Conservation (phyloP, 1,140 invertebrate species). For the Nautilus pompilius region DNA sequence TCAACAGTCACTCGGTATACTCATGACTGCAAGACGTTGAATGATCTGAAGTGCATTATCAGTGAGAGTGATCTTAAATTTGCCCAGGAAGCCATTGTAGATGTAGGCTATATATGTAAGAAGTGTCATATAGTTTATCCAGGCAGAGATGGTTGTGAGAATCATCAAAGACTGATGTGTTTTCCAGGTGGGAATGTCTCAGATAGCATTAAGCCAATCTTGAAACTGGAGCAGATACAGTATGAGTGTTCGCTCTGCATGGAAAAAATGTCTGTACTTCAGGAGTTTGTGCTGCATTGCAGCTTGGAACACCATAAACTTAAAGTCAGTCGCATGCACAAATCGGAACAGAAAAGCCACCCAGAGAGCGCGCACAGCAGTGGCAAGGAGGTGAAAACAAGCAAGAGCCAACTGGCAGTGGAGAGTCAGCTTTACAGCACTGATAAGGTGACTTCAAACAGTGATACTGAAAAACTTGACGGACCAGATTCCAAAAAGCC, state of each 20-base stretch:
- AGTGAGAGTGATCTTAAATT: constrained; percentile 40
- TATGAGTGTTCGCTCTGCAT: constrained; percentile 70
- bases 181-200: constrained; percentile 61
- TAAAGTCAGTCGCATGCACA: constrained; percentile 15
- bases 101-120: constrained; percentile 81
- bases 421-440: neutral
- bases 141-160: constrained; percentile 68
- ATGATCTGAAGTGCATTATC: constrained; percentile 47
- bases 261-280: constrained; percentile 57
- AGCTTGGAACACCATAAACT: constrained; percentile 58
- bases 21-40: constrained; percentile 55
- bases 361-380: neutral
- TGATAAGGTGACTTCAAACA: neutral
- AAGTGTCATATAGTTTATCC: constrained; percentile 80
- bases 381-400: neutral
- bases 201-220: constrained; percentile 41
- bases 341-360: constrained; percentile 2
- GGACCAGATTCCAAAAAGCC: neutral
- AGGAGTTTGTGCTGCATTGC: constrained; percentile 68
- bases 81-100: constrained; percentile 66
- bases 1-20: constrained; percentile 56
- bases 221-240: constrained; percentile 60
- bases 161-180: constrained; percentile 69
- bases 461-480: neutral
- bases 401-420: neutral